These are phyloP conservation scores for Charina bottae DNA, from an alignment of 2,113 vertebrate species.

Conservation along the genomic window DNA sequence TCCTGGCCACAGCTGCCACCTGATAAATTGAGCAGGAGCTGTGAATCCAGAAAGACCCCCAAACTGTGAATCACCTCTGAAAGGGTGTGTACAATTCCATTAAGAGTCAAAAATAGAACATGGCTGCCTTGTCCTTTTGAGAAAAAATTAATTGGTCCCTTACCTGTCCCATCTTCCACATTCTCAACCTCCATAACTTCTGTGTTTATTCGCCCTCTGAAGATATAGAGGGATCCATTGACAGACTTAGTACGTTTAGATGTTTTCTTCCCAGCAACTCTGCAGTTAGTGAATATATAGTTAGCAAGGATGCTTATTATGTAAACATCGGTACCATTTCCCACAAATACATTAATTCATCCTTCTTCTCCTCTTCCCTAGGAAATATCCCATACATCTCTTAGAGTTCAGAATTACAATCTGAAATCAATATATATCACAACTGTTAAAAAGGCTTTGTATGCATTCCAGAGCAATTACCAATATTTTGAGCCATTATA, in stretches of 20 bases:
- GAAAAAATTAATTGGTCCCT: slow-evolving; percentile 32
- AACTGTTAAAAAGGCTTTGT: background rate
- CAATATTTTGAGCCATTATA: background rate
- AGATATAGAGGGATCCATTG: slow-evolving; percentile 94
- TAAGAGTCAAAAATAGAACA: background rate
- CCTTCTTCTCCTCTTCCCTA: background rate
- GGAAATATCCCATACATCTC: background rate
- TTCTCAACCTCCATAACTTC: slow-evolving; percentile 99
- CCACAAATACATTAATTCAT: background rate
- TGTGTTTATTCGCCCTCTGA: slow-evolving; percentile 97
- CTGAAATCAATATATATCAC: background rate
- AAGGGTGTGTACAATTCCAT: background rate
- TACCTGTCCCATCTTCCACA: slow-evolving; percentile 98
- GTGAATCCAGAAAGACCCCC: background rate
- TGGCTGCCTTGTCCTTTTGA: background rate
- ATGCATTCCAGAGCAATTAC: background rate
- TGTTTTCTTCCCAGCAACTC: slow-evolving; percentile 94
- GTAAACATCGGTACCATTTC: background rate
- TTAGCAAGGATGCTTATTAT: background rate
- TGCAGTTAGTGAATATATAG: slow-evolving; percentile 63
- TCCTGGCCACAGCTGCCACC: background rate
- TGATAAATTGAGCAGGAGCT: background rate
- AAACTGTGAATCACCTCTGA: background rate
- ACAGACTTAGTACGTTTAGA: slow-evolving; percentile 96
- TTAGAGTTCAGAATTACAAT: background rate